A percentile compares a stretch with the other conserved stretches of the same genome.
Conservation (phyloP, 2,113 vertebrate species). For the Stercorarius parasiticus region DNA sequence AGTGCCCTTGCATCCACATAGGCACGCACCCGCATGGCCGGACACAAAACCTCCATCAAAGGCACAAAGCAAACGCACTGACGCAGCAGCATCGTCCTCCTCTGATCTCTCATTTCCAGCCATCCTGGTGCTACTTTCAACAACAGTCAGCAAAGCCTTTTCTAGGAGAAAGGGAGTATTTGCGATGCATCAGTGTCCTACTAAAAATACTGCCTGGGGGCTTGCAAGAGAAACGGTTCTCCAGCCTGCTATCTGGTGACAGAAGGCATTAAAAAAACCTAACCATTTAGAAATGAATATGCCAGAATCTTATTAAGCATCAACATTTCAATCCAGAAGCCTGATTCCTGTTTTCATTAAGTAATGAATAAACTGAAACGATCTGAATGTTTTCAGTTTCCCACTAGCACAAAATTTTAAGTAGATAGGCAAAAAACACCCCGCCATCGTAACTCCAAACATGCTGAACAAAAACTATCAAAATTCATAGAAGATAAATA, state of each 20-base stretch:
- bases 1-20: not conserved
- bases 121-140: not conserved
- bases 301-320: not conserved
- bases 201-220: constrained; percentile 22
- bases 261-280: not conserved
- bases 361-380: not conserved
- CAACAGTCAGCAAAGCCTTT: constrained; percentile 12
- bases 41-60: not conserved
- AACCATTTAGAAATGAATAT: constrained; percentile 28
- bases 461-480: constrained; percentile 13
- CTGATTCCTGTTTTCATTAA: constrained; percentile 20
- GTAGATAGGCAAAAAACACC: not conserved
- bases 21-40: not conserved
- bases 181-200: not conserved
- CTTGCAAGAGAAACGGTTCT: not conserved
- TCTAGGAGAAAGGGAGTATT: not conserved
- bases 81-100: not conserved
- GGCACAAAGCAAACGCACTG: not conserved
- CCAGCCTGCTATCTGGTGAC: not conserved
- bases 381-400: not conserved
- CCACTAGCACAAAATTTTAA: not conserved
- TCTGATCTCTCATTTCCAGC: not conserved
- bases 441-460: not conserved
- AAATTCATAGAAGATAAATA: constrained; percentile 54
- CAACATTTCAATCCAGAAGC: constrained; percentile 6